Evolutionary conservation across 2,797 vertebrate species (phyloP), one percentile per base, ranked within the genome.

Genomic region (Danio choprae): DNA sequence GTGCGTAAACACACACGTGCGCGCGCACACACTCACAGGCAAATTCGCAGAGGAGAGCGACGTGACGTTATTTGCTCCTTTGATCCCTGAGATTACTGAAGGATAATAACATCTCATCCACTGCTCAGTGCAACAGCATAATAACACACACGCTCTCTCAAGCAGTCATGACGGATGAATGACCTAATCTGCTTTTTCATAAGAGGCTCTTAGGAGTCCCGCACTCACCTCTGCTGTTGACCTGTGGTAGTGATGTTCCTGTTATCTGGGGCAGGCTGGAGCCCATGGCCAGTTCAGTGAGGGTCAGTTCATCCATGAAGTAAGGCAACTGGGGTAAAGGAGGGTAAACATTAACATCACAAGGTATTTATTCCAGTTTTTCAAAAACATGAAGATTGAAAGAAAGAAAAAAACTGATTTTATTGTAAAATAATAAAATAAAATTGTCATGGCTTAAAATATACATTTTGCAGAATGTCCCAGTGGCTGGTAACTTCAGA

Each of bases 231-330:
- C 83, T 92, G 81, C 91, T 89, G 59, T 96, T 91, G 50, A 96
- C 72, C 29, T 91, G 92, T 64, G 95, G 96, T 58, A 72, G 89
- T 74, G 95, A 95, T 60, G 93, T 89, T 0, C 91, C 81, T 8
- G 90, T 90, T 70, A 97, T 90, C 0, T 91, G 94, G 0, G 96
- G 96, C 91, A 96, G 88, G 6, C 93, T 93, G 7, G 90, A 91
- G 77, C 96, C 96, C 96, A 97, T 96, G 83, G 97, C 95, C 91
- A 97, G 82, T 83, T 95, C 96, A 0, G 95, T 96, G 83, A 98
- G 91, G 0, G 91, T 93, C 88, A 98, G 90, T 84, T 96, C 95
- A 1, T 97, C 95, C 96, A 98, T 96, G 77, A 98, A 97, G 82
- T 96, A 96, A 0, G 96, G 96, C 89, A 97, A 88, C 96, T 98